phyloP scores from a whole-genome alignment of 2,797 vertebrate species.

The Huso huso region DNA sequence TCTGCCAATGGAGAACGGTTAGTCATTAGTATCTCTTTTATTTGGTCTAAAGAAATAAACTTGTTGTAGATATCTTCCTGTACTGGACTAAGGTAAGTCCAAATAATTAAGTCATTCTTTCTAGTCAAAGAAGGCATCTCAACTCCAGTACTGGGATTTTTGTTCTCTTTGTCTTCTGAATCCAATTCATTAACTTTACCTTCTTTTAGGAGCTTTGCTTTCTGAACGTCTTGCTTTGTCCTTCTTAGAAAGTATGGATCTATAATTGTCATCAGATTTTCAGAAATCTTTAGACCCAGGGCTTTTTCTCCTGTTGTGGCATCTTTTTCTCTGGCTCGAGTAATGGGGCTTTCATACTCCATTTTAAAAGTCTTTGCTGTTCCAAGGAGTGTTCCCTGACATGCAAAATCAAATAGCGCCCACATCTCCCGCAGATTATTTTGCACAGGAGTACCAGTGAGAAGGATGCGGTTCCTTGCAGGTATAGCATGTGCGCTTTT shows the following conservation, averaged over 20 bases:
- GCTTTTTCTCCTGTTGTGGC: conserved; percentile 79
- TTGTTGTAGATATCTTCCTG: conserved; percentile 89
- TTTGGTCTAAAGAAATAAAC: conserved; percentile 81
- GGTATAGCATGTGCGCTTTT: conserved; percentile 67
- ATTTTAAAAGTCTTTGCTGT: conserved; percentile 82
- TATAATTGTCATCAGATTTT: conserved; percentile 84
- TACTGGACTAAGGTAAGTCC: conserved; percentile 74
- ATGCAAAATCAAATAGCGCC: conserved; percentile 89
- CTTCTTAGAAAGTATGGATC: conserved; percentile 83
- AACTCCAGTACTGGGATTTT: conserved; percentile 23
- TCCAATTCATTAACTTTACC: conserved; percentile 10
- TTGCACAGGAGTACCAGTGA: conserved; percentile 89
- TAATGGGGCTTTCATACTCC: conserved; percentile 90
- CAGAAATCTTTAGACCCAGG: conserved; percentile 80
- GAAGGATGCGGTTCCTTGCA: conserved; percentile 71
- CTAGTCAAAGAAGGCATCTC: conserved; percentile 74
- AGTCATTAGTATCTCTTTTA: conserved; percentile 78
- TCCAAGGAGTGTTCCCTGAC: conserved; percentile 81
- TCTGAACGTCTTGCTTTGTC: conserved; percentile 81
- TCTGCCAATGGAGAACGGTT: conserved; percentile 75
- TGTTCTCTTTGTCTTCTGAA: conserved; percentile 19
- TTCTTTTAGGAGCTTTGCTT: conserved; percentile 20
- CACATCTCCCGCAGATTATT: conserved; percentile 90
- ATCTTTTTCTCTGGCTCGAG: conserved; percentile 81
- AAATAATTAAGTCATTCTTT: conserved; percentile 92